Conservation (phyloP, 2,888 invertebrate species). For the Eulithis prunata region DNA sequence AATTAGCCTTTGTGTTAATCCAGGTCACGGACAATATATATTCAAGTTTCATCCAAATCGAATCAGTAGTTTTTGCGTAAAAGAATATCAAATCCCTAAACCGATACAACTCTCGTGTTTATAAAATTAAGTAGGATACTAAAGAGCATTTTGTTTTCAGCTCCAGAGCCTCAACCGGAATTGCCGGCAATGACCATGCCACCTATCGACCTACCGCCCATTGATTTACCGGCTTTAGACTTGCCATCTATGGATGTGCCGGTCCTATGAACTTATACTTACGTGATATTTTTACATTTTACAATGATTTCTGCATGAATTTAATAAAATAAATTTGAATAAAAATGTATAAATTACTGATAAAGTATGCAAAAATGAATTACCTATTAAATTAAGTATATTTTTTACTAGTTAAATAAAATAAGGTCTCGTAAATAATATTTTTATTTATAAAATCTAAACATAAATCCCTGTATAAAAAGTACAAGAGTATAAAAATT, state of each 20-base stretch:
- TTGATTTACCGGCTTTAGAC: slow-evolving; percentile 19
- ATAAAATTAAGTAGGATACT: no score
- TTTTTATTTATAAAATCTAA: slow-evolving; percentile 33
- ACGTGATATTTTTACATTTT: not conserved
- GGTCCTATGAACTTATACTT: slow-evolving; percentile 2
- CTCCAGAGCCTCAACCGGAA: not conserved
- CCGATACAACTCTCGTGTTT: no score
- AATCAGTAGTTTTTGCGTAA: no score
- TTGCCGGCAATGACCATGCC: slow-evolving; percentile 15
- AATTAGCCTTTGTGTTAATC: no score
- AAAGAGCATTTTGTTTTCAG: slow-evolving; percentile 10
- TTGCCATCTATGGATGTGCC: slow-evolving; percentile 21
- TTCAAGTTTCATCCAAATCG: no score
- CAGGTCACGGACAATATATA: no score
- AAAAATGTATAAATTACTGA: not conserved
- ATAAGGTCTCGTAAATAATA: not conserved
- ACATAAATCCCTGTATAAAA: slow-evolving; percentile 44
- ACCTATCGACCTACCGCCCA: slow-evolving; percentile 14
- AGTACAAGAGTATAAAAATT: slow-evolving; percentile 38
- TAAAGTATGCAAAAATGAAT: not conserved
- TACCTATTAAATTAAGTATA: not conserved
- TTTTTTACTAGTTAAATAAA: slow-evolving; percentile 5
- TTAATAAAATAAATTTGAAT: not conserved
- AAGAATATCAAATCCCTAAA: no score
- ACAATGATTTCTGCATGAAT: not conserved